Percentiles rank a stretch among this genome's conserved stretches.
Evolutionary conservation across 2,888 invertebrate genomes (phyloP).

Genomic region (Pyrgus malvae): DNA sequence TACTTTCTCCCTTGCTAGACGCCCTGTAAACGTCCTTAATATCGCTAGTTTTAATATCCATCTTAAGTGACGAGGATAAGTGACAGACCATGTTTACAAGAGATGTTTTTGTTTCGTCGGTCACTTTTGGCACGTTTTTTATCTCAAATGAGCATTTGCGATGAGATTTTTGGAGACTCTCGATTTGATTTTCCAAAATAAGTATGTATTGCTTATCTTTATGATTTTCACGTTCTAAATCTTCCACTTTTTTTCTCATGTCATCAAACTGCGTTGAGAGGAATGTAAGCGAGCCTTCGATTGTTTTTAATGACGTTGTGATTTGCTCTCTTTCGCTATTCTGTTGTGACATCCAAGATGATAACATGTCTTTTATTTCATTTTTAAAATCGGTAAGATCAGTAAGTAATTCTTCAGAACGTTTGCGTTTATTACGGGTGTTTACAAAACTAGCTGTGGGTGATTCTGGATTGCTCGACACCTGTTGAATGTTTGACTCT

Average conservation of each 20-base stretch:
- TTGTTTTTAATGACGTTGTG: not conserved
- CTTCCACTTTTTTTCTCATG: slow-evolving; percentile 1
- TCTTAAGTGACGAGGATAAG: slow-evolving; percentile 14
- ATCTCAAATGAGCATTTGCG: slow-evolving; percentile 22
- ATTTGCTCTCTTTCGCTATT: not conserved
- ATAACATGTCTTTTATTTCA: slow-evolving; percentile 3
- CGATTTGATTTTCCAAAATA: slow-evolving; percentile 16
- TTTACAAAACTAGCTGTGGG: not conserved
- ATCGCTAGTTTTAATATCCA: slow-evolving; percentile 9
- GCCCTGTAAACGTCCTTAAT: slow-evolving; percentile 25
- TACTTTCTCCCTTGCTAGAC: slow-evolving; percentile 19
- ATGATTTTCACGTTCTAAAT: not conserved
- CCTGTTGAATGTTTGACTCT: not conserved
- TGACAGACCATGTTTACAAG: slow-evolving; percentile 10
- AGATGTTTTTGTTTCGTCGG: slow-evolving; percentile 20
- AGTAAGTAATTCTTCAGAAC: not conserved
- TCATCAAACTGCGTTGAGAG: not conserved
- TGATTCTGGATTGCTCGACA: not conserved
- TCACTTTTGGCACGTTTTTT: slow-evolving; percentile 19
- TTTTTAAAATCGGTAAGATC: slow-evolving; percentile 12
- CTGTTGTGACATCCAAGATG: not conserved
- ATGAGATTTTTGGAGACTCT: slow-evolving; percentile 14
- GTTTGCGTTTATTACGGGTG: not conserved
- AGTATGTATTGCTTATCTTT: slow-evolving; percentile 16
- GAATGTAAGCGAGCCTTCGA: slow-evolving; percentile 2